phyloP scores from a whole-genome alignment of 2,113 vertebrate species.

The Planiliza haematocheilus region DNA sequence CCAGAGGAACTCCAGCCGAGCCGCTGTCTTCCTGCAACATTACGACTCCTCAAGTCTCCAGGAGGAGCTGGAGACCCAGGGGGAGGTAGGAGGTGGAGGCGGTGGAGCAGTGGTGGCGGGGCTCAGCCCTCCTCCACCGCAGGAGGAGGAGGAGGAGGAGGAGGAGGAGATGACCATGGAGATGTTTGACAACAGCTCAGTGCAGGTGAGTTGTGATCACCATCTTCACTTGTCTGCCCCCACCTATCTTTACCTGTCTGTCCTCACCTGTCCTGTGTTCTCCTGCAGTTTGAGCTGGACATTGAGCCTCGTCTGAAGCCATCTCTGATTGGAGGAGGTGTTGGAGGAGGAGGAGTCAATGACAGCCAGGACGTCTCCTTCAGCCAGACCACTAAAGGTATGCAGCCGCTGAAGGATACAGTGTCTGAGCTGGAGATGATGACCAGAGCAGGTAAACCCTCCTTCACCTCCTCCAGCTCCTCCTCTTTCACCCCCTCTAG shows the following conservation, averaged over 20 bases:
- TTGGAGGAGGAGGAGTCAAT: slow-evolving; percentile 64
- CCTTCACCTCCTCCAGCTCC: too few species aligned
- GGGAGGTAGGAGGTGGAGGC: slow-evolving; percentile 65
- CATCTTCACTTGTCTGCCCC: not conserved
- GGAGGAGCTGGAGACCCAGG: too few species aligned
- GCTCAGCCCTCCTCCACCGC: slow-evolving; percentile 73
- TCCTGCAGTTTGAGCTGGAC: slow-evolving; percentile 92
- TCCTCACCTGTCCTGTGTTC: not conserved
- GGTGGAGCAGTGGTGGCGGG: slow-evolving; percentile 44
- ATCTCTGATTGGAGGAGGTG: slow-evolving; percentile 73
- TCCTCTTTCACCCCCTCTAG: not conserved
- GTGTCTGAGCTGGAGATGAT: slow-evolving; percentile 73
- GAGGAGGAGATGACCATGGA: slow-evolving; percentile 94
- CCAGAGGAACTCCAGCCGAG: slow-evolving; percentile 92
- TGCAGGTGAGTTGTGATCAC: slow-evolving; percentile 77
- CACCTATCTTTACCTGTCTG: not conserved
- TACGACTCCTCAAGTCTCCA: slow-evolving; percentile 85
- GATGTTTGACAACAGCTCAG: slow-evolving; percentile 94
- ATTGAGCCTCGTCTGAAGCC: slow-evolving; percentile 93
- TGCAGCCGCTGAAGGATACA: slow-evolving; percentile 77
- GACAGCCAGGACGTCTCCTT: too few species aligned
- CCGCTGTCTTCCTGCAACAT: slow-evolving; percentile 93
- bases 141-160: slow-evolving; percentile 85
- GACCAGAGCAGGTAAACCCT: slow-evolving; percentile 68
- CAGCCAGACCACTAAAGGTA: slow-evolving; percentile 92